Conservation (phyloP, 1,140 invertebrate genomes). For the Drosophila nasuta region DNA sequence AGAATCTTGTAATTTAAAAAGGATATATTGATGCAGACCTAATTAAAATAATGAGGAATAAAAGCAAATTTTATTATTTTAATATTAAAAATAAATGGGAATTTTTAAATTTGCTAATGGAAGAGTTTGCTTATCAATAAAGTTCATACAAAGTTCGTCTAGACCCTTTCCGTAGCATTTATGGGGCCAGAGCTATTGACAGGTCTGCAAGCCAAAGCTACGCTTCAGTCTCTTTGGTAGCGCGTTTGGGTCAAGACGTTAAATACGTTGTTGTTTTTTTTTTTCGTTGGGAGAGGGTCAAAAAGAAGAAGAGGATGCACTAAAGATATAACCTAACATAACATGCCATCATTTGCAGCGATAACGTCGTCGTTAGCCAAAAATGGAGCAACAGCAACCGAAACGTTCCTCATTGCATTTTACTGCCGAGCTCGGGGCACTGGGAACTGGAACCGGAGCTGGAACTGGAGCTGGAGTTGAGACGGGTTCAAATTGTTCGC, state of each 20-base stretch:
- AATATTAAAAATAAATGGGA: too few relatives aligned
- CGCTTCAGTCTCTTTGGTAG: conserved; percentile 26
- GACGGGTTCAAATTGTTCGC: conserved; percentile 8
- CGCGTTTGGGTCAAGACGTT: conserved; percentile 36
- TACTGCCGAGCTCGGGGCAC: conserved; percentile 30
- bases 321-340: conserved; percentile 46
- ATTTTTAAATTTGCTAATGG: too few relatives aligned
- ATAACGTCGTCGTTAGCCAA: conserved; percentile 31
- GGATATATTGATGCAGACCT: too few relatives aligned
- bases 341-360: conserved; percentile 64
- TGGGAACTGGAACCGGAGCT: conserved; percentile 8
- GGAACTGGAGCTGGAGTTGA: conserved; percentile 5
- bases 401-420: conserved; percentile 71
- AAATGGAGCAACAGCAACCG: conserved; percentile 65
- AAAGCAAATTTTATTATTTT: too few relatives aligned
- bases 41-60: too few relatives aligned
- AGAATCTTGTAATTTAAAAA: too few relatives aligned
- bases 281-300: background rate
- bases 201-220: conserved; percentile 20
- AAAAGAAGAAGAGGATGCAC: conserved; percentile 13
- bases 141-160: conserved; percentile 22
- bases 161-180: background rate
- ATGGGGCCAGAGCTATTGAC: background rate
- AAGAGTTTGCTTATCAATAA: conserved; percentile 5
- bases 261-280: background rate